A percentile compares a stretch with the other conserved stretches of the same genome.
These are phyloP conservation scores for Plectropomus leopardus DNA, from an alignment of 2,113 vertebrate genomes.

Conservation along the genomic window DNA sequence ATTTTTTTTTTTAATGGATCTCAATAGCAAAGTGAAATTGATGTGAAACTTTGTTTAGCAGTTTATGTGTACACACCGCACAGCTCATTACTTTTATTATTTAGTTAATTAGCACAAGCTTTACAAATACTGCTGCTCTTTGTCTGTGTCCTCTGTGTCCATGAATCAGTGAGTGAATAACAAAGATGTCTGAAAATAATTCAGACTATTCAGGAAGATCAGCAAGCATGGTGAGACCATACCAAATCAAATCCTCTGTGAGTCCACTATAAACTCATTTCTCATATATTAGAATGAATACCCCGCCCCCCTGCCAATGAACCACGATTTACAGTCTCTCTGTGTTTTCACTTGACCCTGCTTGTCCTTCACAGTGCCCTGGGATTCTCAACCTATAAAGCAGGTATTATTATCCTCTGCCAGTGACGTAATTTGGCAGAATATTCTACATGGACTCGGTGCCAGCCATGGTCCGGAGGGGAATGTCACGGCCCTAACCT, in stretches of 20 bases:
- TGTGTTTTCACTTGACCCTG: conserved; percentile 48
- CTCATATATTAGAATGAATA: not conserved
- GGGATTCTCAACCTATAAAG: conserved; percentile 56
- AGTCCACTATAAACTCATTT: not conserved
- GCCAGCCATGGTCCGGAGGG: conserved; percentile 14
- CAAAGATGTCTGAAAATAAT: not conserved
- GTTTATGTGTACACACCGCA: not conserved
- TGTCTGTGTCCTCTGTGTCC: not conserved
- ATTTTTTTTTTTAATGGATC: too few species aligned
- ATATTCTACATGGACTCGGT: conserved; percentile 45
- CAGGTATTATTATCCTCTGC: conserved; percentile 54
- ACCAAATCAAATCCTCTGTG: not conserved
- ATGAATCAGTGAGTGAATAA: not conserved
- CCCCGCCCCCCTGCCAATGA: not conserved
- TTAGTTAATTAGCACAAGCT: conserved; percentile 4
- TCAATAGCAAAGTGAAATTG: not conserved
- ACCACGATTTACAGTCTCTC: conserved; percentile 27
- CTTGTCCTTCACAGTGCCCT: conserved; percentile 57
- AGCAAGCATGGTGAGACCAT: not conserved
- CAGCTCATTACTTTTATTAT: conserved; percentile 23
- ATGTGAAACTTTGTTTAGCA: not conserved
- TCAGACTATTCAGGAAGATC: not conserved
- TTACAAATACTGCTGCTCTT: not conserved
- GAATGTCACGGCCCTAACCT: conserved; percentile 46
- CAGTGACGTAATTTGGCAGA: conserved; percentile 23